Base-by-base conservation (phyloP, 1,140 invertebrate genomes). In the Sitophilus oryzae region DNA sequence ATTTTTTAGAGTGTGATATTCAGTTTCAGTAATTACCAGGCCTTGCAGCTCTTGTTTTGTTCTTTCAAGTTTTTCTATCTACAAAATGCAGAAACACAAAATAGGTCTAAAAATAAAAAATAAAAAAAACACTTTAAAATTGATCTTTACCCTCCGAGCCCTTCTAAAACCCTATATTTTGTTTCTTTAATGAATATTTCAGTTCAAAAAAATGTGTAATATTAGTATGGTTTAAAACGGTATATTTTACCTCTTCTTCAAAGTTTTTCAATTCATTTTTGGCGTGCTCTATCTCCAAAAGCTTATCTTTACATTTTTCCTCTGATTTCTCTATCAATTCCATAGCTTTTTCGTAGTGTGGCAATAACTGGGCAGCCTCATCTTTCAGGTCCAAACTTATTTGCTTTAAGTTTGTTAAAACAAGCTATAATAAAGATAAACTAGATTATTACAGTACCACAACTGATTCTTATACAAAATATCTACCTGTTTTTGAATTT, bases 281-380 rank as follows among this genome's bases (percentile, higher is more conserved):
- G 23, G 40, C 1, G 22, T 47, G 38, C n/a, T 38, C 30, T 8
- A 40, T 2, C 19, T 55, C 23, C 9, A 30, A 3, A 25, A 41
- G 46, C 11, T 20, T 36, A 30, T 55, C 34, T 47, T 55, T 48
- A 15, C 43, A 43, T 47, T 55, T 48, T 30, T 23, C 6, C 25
- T 55, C 37, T 14, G 23, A 36, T 25, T 55, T 34, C 21, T 47
- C 44, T 14, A 40, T 55, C 5, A 41, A 5, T n/a, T 10, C 14
- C 16, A 55, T 11, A 2, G 22, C 41, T 0, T 40, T 19, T 38
- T 43, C 20, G 41, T 55, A 55, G 6, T 30, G 14, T 2, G 45
- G 37, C n/a, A 22, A 21, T 34, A 55, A 14, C 3, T 9, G 5
- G 21, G 25, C 45, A n/a, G 44, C 30, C 16, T 10, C 16, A 2